Evolutionary conservation across 2,113 vertebrate genomes (phyloP).

Genomic region (Rhegmatorhina hoffmannsi): DNA sequence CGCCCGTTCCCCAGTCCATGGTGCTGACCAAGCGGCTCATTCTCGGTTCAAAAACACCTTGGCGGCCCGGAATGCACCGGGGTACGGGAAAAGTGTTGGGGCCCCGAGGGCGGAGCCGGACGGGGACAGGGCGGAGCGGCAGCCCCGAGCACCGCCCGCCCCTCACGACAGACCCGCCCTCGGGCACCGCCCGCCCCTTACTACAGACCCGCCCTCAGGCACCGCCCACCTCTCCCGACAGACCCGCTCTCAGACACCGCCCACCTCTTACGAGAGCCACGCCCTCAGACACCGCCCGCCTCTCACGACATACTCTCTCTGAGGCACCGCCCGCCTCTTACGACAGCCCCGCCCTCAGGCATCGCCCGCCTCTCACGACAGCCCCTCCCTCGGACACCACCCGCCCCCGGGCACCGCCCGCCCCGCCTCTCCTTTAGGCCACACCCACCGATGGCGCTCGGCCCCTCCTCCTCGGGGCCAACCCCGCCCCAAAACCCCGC

Average conservation of each 20-base stretch:
- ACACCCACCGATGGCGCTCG: too few species aligned
- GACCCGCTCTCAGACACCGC: too few species aligned
- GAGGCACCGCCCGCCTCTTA: neutral
- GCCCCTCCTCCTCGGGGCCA: too few species aligned
- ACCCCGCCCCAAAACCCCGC: too few species aligned
- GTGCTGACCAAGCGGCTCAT: neutral
- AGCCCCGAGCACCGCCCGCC: rapidly evolving
- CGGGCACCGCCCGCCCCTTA: too few species aligned
- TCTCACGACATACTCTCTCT: too few species aligned
- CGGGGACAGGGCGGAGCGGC: rapidly evolving
- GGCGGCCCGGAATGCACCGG: rapidly evolving
- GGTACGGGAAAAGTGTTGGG: rapidly evolving
- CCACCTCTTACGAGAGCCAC: neutral
- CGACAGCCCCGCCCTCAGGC: rapidly evolving
- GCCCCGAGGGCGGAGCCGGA: rapidly evolving
- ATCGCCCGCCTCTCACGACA: too few species aligned
- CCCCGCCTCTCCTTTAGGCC: too few species aligned
- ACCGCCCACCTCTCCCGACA: too few species aligned
- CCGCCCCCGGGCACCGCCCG: too few species aligned
- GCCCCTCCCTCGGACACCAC: too few species aligned
- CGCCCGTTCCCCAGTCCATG: rapidly evolving
- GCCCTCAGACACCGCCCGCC: neutral
- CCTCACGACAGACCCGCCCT: neutral
- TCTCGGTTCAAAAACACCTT: rapidly evolving
- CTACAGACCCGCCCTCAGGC: too few species aligned